phyloP scores from a whole-genome alignment of 1,140 invertebrate species.

The Mylabris phalerata region DNA sequence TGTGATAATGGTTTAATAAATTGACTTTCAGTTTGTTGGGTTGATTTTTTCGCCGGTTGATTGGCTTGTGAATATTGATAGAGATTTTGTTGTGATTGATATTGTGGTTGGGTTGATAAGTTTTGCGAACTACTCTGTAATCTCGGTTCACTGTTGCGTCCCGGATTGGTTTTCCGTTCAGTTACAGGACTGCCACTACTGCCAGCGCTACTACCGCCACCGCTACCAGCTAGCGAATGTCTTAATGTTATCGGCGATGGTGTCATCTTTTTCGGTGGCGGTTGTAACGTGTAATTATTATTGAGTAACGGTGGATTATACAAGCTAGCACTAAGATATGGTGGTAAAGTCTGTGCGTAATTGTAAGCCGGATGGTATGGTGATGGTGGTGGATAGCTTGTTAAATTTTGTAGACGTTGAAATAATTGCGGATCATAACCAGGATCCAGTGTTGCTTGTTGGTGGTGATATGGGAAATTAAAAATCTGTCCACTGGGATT shows the following conservation, averaged over 20 bases:
- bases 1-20: conserved; percentile 64
- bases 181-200: conserved; percentile 30
- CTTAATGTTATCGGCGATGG: conserved; percentile 30
- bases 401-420: conserved; percentile 34
- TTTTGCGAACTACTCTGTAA: conserved; percentile 31
- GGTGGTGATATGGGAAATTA: conserved; percentile 29
- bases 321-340: conserved; percentile 18
- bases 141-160: conserved; percentile 29
- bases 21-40: conserved; percentile 31
- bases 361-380: conserved; percentile 21
- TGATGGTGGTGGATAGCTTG: conserved; percentile 26
- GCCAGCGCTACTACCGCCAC: too few species aligned
- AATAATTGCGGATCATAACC: conserved; percentile 32
- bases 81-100: conserved; percentile 2
- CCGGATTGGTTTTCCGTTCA: conserved; percentile 32
- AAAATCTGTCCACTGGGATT: conserved; percentile 30
- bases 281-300: conserved; percentile 38
- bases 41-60: conserved; percentile 6
- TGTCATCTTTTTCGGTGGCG: conserved; percentile 33
- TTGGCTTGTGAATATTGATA: neutral
- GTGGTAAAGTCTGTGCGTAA: conserved; percentile 23
- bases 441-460: conserved; percentile 19
- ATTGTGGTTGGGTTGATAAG: conserved; percentile 1
- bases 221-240: conserved; percentile 27
- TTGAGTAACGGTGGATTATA: conserved; percentile 25